Evolutionary conservation across 2,113 vertebrate genomes (phyloP).

Genomic region (Ovis canadensis): DNA sequence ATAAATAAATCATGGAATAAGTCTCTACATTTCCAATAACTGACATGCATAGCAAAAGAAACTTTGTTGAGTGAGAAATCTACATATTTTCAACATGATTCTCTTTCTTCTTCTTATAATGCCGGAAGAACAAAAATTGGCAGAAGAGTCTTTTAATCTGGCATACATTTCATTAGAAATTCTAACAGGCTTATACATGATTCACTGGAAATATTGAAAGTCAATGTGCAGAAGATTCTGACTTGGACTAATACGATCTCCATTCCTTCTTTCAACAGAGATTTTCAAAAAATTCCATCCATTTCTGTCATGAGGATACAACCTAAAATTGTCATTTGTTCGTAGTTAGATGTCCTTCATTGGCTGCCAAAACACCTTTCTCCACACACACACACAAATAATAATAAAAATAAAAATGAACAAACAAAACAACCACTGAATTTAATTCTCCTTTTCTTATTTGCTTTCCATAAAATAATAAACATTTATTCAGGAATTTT

Average conservation of each 20-base stretch:
- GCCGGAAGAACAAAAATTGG: background rate
- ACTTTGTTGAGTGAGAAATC: background rate
- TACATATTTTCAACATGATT: background rate
- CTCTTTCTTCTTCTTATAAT: background rate
- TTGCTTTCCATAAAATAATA: background rate
- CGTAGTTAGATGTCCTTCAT: background rate
- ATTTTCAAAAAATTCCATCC: background rate
- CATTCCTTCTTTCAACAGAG: background rate
- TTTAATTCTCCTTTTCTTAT: background rate
- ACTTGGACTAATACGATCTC: background rate
- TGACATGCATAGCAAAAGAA: background rate
- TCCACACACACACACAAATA: background rate
- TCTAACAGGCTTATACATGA: background rate
- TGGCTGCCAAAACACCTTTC: background rate
- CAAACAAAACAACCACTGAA: accelerated
- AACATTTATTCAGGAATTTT: background rate
- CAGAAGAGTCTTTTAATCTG: background rate
- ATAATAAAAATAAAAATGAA: background rate
- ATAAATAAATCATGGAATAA: background rate
- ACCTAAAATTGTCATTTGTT: background rate
- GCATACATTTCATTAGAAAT: background rate
- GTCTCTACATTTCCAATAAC: background rate
- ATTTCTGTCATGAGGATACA: background rate
- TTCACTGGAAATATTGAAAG: background rate
- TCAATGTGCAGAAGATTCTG: background rate